Evolutionary conservation across 2,888 invertebrate genomes (phyloP), one percentile per base, ranked within the genome.

Genomic region (Catocala fraxini): DNA sequence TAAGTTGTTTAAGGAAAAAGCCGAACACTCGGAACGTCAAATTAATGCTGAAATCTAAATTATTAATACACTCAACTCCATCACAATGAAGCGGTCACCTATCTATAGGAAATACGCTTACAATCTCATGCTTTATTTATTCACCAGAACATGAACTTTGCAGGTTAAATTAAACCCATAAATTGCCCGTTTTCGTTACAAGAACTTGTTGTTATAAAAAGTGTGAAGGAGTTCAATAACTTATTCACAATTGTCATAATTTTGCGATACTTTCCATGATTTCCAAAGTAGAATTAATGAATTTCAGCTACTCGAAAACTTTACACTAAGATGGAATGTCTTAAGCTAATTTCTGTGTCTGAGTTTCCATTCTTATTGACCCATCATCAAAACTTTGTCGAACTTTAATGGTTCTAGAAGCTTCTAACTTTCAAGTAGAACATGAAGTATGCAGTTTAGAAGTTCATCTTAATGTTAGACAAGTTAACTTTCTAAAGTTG

Each of bases 311-410:
- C 45, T 0, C 35, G 12, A 49, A 52, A 59, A 54, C 43, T 59
- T 45, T 43, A 54, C 34, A 47, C 47, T 15, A 59, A 49, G 54
- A 55, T 15, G 42, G 43, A 54, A 59, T 59, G 35, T 55, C 11
- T 43, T 39, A 51, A 59, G 48, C 46, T 59, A 59, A 53, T 53
- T 58, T 13, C 33, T 34, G 13, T 9, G 7, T 25, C 4, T 43
- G 47, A 59, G 46, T 47, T 53, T 59, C 13, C 47, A 9, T 43
- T 54, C 33, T 54, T 59, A 59, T 54, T 53, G 59, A 59, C 54
- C 59, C 43, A 49, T 49, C 54, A 54, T 35, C 43, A 46, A 59
- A 53, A 59, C 43, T 59, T 59, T 10, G 4, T 9, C n/a, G n/a
- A 59, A 59, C 47, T 59, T 54, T 42, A 59, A 59, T 43, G 25